phyloP scores from a whole-genome alignment of 2,113 vertebrate genomes.

The Cricetomys ansorgei region DNA sequence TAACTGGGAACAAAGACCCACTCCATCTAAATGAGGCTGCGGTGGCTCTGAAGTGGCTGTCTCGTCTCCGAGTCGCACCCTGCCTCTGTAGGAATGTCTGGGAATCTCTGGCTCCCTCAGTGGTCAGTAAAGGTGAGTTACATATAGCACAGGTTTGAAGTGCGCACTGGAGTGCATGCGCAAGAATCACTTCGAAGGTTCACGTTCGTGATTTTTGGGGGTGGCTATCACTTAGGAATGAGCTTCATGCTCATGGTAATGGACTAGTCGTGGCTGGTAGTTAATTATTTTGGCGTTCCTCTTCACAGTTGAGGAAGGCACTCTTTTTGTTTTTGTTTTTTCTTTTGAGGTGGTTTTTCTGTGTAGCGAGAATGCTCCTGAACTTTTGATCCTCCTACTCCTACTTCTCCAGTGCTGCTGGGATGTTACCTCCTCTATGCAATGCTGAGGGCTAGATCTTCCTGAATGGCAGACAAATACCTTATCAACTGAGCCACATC shows the following conservation, averaged over 20 bases:
- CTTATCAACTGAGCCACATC: neutral
- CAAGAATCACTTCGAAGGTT: accelerated
- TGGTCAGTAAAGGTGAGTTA: neutral
- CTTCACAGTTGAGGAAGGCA: neutral
- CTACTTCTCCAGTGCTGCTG: neutral
- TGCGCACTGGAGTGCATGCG: neutral
- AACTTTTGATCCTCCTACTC: neutral
- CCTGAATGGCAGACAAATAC: neutral
- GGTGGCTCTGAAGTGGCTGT: neutral
- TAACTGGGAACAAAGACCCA: neutral
- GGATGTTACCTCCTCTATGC: neutral
- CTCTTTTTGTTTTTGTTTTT: too few species aligned
- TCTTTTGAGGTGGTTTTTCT: neutral
- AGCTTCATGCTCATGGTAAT: neutral
- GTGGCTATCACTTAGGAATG: neutral
- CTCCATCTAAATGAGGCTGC: neutral
- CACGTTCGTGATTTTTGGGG: neutral
- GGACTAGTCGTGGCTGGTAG: neutral
- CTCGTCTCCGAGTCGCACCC: accelerated
- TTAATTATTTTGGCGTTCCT: neutral
- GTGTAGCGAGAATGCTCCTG: too few species aligned
- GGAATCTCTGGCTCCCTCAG: neutral
- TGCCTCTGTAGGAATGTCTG: neutral
- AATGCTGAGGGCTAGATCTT: neutral
- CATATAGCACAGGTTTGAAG: neutral